Evolutionary conservation across 2,888 invertebrate species (phyloP).

Genomic region (Mechanitis mazaeus): DNA sequence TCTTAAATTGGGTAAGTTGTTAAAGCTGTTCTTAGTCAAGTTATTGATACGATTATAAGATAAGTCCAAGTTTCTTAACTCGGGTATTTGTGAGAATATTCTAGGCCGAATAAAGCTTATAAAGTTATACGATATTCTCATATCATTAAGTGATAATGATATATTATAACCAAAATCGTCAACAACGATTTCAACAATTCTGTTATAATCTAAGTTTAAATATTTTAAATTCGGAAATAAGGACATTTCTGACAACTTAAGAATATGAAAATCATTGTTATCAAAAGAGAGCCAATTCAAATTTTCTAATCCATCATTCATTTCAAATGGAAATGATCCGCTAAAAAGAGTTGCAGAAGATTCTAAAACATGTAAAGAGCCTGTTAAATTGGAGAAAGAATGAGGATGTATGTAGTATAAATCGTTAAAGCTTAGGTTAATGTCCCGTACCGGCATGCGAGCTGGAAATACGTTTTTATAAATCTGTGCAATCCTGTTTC

Average conservation of each 20-base stretch:
- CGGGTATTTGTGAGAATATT: conserved; percentile 83
- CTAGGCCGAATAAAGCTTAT: conserved; percentile 80
- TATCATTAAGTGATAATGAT: conserved; percentile 84
- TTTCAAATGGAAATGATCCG: conserved; percentile 85
- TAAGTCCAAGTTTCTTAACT: conserved; percentile 86
- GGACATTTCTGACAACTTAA: conserved; percentile 83
- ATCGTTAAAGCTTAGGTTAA: conserved; percentile 94
- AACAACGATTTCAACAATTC: conserved; percentile 82
- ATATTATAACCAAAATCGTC: conserved; percentile 82
- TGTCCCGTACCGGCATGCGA: conserved; percentile 86
- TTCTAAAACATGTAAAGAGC: conserved; percentile 87
- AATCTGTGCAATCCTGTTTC: conserved; percentile 87
- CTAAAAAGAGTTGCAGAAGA: conserved; percentile 90
- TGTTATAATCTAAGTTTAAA: conserved; percentile 91
- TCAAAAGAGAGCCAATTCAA: conserved; percentile 91
- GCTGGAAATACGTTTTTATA: conserved; percentile 83
- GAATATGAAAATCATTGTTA: conserved; percentile 88
- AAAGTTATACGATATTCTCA: conserved; percentile 89
- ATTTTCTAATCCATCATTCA: conserved; percentile 83
- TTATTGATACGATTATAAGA: conserved; percentile 85
- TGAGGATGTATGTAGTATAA: conserved; percentile 87
- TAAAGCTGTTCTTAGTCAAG: conserved; percentile 84
- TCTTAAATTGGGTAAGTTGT: conserved; percentile 85
- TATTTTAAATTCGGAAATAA: conserved; percentile 84
- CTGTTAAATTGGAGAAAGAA: conserved; percentile 86